Evolutionary conservation across 2,797 vertebrate species (phyloP), one percentile per base, ranked within the genome.

Genomic region (Helicolenus hilgendorfi): DNA sequence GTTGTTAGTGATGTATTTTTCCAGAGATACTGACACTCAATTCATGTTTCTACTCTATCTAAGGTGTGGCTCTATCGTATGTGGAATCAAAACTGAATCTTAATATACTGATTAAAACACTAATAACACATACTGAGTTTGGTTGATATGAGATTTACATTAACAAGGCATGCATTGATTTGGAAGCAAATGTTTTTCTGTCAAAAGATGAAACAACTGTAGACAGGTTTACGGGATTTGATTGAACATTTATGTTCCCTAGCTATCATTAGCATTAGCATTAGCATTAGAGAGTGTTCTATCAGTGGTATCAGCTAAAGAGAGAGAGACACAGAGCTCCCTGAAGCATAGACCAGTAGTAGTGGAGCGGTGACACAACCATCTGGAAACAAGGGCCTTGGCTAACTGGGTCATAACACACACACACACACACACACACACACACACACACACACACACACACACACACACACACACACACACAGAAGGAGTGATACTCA

Each of bases 401-500:
- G 59, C 72, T 89, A 91, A 86, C 84, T 92, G 83, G 83, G 87
- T 89, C 90, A 92, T 70, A 84, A 35, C 63, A 41, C 38, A 38
- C 36, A 14, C 36, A 38, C 36, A 38, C 36, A 38, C 36, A 38
- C 13, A 14, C 36, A 38, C 11, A 38, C 11, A 13, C 36, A 38
- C 36, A 14, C 38, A 41, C 13, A 41, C 38, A 41, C 1, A 41
- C 38, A 38, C 36, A 29, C 27, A 29, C 27, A 27, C 27, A 27
- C 27, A 27, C 27, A 27, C 27, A 27, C 79, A 33, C 27, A 60
- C 14, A 22, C 79, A 33, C 27, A 60, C 14, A 22, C 20, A 29
- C n/a, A 72, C 36, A 68, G 24, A 73, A 59, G 55, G 3, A 31
- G 38, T 55, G 41, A 56, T 56, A 58, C 70, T 24, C 29, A 5